phyloP scores from a whole-genome alignment of 1,140 invertebrate genomes.

The Drosophila varians region DNA sequence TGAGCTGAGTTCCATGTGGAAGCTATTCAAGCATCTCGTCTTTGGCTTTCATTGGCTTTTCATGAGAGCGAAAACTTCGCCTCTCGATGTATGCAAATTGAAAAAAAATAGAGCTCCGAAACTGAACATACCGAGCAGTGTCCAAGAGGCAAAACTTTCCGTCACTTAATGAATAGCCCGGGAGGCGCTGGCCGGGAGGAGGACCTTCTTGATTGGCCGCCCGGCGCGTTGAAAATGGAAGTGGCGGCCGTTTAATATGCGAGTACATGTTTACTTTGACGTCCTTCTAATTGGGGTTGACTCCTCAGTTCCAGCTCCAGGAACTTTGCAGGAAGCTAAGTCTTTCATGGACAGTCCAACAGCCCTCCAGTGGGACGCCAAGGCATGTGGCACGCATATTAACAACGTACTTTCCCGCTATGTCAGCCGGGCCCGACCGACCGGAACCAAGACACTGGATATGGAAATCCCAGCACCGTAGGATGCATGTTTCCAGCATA shows the following conservation, averaged over 20 bases:
- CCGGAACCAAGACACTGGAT: constrained; percentile 37
- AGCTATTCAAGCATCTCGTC: constrained; percentile 57
- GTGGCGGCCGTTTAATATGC: constrained; percentile 62
- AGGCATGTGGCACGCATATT: constrained; percentile 80
- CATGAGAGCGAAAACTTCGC: constrained; percentile 31
- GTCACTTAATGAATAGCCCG: constrained; percentile 73
- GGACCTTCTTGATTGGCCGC: constrained; percentile 56
- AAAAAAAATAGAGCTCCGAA: constrained; percentile 27
- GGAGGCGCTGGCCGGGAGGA: not conserved
- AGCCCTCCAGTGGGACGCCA: no score
- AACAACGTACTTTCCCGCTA: constrained; percentile 77
- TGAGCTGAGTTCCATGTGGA: constrained; percentile 57
- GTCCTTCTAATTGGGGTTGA: constrained; percentile 66
- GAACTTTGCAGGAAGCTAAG: not conserved
- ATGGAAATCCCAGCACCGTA: constrained; percentile 45
- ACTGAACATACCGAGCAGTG: constrained; percentile 42
- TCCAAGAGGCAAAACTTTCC: constrained; percentile 77
- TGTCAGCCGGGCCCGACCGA: constrained; percentile 55
- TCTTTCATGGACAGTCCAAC: no score
- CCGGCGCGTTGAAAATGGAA: constrained; percentile 58
- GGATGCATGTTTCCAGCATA: constrained; percentile 62
- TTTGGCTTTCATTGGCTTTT: constrained; percentile 56
- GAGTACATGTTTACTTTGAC: constrained; percentile 72
- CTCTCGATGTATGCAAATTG: constrained; percentile 67
- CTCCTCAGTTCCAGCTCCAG: not conserved